Evolutionary conservation across 2,888 invertebrate species (phyloP).

Genomic region (Zonitis immaculata): DNA sequence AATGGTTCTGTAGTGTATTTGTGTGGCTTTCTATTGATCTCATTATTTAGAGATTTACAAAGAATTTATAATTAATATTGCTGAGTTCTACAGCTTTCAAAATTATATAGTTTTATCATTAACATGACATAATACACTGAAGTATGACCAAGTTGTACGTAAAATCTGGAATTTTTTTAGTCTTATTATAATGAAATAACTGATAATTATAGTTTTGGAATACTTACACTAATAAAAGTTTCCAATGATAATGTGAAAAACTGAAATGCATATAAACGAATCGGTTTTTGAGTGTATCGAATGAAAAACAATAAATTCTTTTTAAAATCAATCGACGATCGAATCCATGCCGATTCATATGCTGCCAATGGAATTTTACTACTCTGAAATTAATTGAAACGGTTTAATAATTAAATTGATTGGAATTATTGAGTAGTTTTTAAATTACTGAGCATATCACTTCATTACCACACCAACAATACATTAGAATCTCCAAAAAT

Average conservation of each 20-base stretch:
- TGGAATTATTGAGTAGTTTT: no score
- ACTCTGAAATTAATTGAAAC: slow-evolving; percentile 8
- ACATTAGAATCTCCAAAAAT: slow-evolving; percentile 1
- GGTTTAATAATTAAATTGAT: no score
- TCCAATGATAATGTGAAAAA: slow-evolving; percentile 9
- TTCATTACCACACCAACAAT: slow-evolving; percentile 7
- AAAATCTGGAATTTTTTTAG: slow-evolving; percentile 6
- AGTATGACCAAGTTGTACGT: slow-evolving; percentile 15
- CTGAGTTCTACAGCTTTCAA: background rate
- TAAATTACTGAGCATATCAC: background rate
- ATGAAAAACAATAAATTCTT: slow-evolving; percentile 15
- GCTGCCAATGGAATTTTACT: slow-evolving; percentile 9
- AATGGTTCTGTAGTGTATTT: no score
- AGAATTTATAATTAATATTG: no score
- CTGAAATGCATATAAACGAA: slow-evolving; percentile 9
- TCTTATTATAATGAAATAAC: background rate
- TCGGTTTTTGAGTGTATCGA: slow-evolving; percentile 8
- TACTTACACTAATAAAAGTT: slow-evolving; percentile 10
- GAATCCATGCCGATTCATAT: slow-evolving; percentile 14
- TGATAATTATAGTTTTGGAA: background rate
- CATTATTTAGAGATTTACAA: no score
- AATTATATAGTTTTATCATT: slow-evolving; percentile 1
- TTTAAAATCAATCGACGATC: slow-evolving; percentile 2
- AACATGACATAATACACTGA: slow-evolving; percentile 10
- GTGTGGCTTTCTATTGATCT: no score